A percentile compares a stretch with the other conserved stretches of the same genome.
Evolutionary conservation across 2,888 invertebrate species (phyloP).

Genomic region (Tuta absoluta): DNA sequence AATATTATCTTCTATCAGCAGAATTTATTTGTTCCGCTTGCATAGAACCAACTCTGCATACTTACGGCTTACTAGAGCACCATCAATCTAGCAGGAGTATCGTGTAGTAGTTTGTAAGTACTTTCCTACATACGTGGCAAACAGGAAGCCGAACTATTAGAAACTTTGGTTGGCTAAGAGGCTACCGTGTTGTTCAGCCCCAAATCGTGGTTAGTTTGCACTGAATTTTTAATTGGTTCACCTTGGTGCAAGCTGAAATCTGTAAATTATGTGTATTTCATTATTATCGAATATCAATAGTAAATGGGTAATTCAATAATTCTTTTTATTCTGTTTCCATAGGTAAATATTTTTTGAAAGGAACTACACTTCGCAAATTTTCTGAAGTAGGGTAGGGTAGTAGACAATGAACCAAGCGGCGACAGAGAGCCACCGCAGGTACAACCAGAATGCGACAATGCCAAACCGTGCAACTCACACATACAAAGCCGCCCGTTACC

Average conservation of each 20-base stretch:
- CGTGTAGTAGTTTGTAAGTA: constrained; percentile 7
- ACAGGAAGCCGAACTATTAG: constrained; percentile 23
- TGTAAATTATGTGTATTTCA: neutral
- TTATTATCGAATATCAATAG: too few relatives aligned
- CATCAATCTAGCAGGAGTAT: constrained; percentile 5
- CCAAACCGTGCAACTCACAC: too few relatives aligned
- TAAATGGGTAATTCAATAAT: too few relatives aligned
- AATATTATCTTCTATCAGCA: constrained; percentile 5
- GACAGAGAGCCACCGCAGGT: too few relatives aligned
- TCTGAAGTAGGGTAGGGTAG: too few relatives aligned
- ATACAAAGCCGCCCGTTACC: too few relatives aligned
- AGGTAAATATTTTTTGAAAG: too few relatives aligned
- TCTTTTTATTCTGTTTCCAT: too few relatives aligned
- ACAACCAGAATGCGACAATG: too few relatives aligned
- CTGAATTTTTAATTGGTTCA: constrained; percentile 3
- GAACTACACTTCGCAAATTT: too few relatives aligned
- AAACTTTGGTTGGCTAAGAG: constrained; percentile 29
- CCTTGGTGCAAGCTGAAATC: neutral
- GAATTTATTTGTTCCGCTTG: neutral
- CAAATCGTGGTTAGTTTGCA: neutral
- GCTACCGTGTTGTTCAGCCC: constrained; percentile 1
- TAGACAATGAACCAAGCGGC: too few relatives aligned
- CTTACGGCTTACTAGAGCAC: neutral
- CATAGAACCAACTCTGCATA: constrained; percentile 13
- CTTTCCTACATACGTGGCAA: neutral